Evolutionary conservation across 2,888 invertebrate genomes (phyloP).

Genomic region (Trisateles emortualis): DNA sequence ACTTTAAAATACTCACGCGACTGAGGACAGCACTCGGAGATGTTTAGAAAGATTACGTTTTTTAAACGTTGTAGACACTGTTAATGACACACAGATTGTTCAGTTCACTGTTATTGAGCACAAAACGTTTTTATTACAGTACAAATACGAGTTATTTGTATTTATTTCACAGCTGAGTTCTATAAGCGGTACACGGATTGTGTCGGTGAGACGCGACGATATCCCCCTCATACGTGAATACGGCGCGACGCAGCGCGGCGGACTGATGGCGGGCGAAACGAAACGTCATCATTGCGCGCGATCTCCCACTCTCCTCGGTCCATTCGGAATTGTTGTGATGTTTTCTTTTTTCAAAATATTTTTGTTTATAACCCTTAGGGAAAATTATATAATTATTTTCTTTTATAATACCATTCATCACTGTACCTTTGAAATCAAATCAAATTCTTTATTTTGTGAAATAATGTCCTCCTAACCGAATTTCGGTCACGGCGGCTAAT

Average conservation of each 20-base stretch:
- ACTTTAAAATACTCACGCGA: constrained; percentile 78
- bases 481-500: too few species aligned
- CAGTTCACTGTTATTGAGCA: constrained; percentile 64
- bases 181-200: constrained; percentile 54
- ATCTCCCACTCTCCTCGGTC: constrained; percentile 53
- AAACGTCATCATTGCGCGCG: constrained; percentile 55
- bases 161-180: constrained; percentile 67
- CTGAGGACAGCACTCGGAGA: constrained; percentile 59
- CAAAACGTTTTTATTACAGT: constrained; percentile 61
- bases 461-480: too few species aligned
- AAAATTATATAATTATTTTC: background rate
- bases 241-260: constrained; percentile 67
- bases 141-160: constrained; percentile 51
- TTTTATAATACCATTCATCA: too few species aligned
- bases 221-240: constrained; percentile 33
- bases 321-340: constrained; percentile 46
- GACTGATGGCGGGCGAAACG: constrained; percentile 60
- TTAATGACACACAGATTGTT: constrained; percentile 56
- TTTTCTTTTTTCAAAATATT: constrained; percentile 21
- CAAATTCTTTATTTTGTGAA: too few species aligned
- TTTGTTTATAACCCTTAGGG: constrained; percentile 6
- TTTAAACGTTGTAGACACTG: constrained; percentile 55
- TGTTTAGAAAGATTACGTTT: constrained; percentile 64
- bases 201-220: constrained; percentile 25
- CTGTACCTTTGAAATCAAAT: too few species aligned